Percentiles rank a stretch among this genome's conserved stretches.
These are phyloP conservation scores for Acrossocheilus wenchowensis DNA, from an alignment of 2,797 vertebrate genomes.

Conservation along the genomic window DNA sequence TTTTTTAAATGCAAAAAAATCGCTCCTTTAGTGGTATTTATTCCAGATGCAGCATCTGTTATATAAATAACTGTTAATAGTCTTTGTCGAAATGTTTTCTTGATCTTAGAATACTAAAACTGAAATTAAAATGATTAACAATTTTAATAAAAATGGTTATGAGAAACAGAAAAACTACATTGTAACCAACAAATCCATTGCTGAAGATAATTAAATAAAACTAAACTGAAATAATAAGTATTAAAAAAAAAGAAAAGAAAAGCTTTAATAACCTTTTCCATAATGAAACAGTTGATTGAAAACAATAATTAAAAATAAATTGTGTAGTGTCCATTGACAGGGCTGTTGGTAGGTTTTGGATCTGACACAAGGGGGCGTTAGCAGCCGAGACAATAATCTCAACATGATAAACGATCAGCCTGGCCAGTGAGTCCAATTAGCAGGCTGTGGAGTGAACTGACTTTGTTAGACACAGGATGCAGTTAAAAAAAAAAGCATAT, in stretches of 20 bases:
- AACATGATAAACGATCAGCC: background rate
- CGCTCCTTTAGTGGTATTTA: background rate
- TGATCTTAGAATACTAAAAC: background rate
- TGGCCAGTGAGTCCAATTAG: background rate
- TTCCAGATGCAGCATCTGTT: background rate
- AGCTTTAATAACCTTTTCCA: background rate
- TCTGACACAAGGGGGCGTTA: background rate
- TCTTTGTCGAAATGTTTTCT: background rate
- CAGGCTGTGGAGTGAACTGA: background rate
- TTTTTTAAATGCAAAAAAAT: background rate
- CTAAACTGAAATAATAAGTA: background rate
- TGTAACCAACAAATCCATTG: background rate
- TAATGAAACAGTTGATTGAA: background rate
- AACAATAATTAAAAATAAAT: background rate
- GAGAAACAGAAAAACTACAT: background rate
- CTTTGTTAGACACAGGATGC: too few relatives aligned
- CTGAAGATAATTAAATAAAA: background rate
- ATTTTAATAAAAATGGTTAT: background rate
- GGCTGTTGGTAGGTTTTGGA: background rate
- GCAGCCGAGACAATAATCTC: background rate
- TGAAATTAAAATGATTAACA: background rate
- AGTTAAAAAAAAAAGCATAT: too few relatives aligned
- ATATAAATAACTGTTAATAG: background rate
- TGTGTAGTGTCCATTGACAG: background rate
- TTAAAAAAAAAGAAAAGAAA: too few relatives aligned